phyloP scores from a whole-genome alignment of 2,113 vertebrate genomes.

The Alexandromys fortis region DNA sequence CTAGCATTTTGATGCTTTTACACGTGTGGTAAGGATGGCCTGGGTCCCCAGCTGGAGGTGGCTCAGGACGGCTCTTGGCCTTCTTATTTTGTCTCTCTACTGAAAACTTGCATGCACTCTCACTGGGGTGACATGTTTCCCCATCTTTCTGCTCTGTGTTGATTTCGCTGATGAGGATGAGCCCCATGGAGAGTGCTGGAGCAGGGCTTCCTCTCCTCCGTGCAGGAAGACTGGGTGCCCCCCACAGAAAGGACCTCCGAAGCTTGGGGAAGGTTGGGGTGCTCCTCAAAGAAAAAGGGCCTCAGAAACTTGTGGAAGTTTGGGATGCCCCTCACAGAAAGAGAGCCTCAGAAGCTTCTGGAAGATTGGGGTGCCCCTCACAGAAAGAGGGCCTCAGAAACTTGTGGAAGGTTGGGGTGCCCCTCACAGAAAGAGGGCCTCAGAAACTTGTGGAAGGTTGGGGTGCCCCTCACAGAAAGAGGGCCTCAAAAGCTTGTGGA shows the following conservation, averaged over 20 bases:
- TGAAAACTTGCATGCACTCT: not conserved
- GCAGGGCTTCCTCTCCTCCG: not conserved
- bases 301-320: not conserved
- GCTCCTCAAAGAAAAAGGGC: accelerated
- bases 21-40: not conserved
- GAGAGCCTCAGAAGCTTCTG: not conserved
- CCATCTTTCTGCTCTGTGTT: not conserved
- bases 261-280: not conserved
- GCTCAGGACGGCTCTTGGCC: accelerated
- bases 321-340: too few relatives aligned
- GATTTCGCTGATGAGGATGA: not conserved
- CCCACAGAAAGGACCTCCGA: accelerated
- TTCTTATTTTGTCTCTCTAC: not conserved
- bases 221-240: too few relatives aligned
- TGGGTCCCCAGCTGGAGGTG: not conserved
- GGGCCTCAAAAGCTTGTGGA: not conserved
- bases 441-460: too few relatives aligned
- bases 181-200: not conserved
- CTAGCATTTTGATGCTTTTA: too few relatives aligned
- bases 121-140: not conserved
- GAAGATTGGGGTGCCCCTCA: too few relatives aligned
- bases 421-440: not conserved
- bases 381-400: not conserved
- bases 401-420: not conserved
- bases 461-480: too few relatives aligned